Evolutionary conservation across 2,113 vertebrate species (phyloP), one percentile per base, ranked within the genome.

Genomic region (Xenus cinereus): DNA sequence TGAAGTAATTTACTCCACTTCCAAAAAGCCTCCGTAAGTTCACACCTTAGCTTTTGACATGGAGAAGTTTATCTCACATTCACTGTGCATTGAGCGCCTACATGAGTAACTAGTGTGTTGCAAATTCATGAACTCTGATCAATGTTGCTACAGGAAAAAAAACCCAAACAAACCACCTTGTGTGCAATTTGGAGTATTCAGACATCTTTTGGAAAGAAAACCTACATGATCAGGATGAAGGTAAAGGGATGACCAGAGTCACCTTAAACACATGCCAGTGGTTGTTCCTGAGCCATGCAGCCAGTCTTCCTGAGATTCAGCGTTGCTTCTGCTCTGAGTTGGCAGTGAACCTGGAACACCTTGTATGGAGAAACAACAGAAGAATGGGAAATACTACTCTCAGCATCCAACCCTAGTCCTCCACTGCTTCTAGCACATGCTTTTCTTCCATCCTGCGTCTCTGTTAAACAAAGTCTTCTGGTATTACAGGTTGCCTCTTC

Each of bases 1-100:
- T 96, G 89, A 95, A 96, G 21, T 48, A 71, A 89, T 67, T 91
- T 95, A 90, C 83, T 95, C 86, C 51, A 75, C 56, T 96, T 92
- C 53, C 4, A 23, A 94, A 87, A 80, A 95, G 23, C 64, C 84
- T 84, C 43, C 7, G 8, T 92, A 67, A 92, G 12, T 95, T 95
- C 91, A 75, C 91, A 84, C 80, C 56, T 90, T 84, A 59, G 64
- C 28, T 78, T 69, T 91, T 89, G 60, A 71, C 57, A 54, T 74
- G 76, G 79, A 92, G 90, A 80, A 74, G 39, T 32, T 63, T 95
- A 46, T 92, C 68, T 92, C 64, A 81, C 87, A 51, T 89, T 84
- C 41, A 37, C 56, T 78, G n/a, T 83, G 71, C 35, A 32, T 10
- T 62, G 43, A 30, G 39, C 4, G 19, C 37, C 57, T 68, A 51